These are phyloP conservation scores for Acanthisitta chloris DNA, from an alignment of 2,113 vertebrate genomes.

Conservation along the genomic window DNA sequence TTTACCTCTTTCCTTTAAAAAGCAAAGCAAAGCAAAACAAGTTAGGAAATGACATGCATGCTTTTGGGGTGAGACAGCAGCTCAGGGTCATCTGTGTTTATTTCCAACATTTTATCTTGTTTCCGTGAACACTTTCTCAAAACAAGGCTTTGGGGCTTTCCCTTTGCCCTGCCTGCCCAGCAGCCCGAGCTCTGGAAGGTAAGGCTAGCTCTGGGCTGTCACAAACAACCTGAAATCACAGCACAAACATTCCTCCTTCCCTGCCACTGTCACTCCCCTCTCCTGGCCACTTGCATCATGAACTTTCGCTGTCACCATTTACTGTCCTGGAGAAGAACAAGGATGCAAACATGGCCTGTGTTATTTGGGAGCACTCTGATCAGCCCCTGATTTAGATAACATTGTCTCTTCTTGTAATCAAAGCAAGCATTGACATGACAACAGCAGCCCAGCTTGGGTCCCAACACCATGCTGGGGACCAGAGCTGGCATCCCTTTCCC, in stretches of 20 bases:
- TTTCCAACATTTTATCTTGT: constrained; percentile 38
- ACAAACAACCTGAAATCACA: not conserved
- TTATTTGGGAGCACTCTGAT: fast-evolving
- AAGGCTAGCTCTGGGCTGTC: not conserved
- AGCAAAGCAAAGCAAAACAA: constrained; percentile 27
- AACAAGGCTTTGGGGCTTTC: not conserved
- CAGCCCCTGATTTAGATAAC: not conserved
- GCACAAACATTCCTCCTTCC: not conserved
- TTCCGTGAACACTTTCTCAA: not conserved
- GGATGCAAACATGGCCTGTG: not conserved
- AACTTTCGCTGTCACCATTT: not conserved
- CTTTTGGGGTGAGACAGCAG: constrained; percentile 34
- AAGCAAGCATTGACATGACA: not conserved
- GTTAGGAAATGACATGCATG: constrained; percentile 29
- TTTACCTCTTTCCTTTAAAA: constrained; percentile 52
- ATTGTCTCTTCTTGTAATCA: not conserved
- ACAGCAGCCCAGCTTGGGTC: not conserved
- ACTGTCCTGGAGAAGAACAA: not conserved
- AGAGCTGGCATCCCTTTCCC: not conserved
- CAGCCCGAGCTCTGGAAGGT: not conserved
- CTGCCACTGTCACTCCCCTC: not conserved
- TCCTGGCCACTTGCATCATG: not conserved
- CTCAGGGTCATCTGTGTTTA: constrained; percentile 46
- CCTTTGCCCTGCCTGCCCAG: not conserved
- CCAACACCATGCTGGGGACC: fast-evolving